Base-by-base conservation (phyloP, 92 coral and sea anemone genomes). In the Siderastrea siderea region DNA sequence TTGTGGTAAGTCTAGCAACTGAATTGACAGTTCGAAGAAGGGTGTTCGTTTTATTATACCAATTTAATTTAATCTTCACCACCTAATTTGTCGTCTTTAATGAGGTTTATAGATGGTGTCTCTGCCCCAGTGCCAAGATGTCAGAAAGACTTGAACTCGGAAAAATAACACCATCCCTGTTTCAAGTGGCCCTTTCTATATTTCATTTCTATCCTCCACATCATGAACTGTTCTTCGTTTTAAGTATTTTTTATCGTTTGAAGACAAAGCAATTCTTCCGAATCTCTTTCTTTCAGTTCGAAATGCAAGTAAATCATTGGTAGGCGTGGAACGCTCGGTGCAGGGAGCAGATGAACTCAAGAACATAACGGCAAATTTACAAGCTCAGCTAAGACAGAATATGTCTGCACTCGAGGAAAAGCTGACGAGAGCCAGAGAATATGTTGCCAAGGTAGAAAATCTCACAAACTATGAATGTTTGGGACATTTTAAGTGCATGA, bases 391-490 rank as follows among this genome's bases (percentile, higher is more conserved):
- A 79, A 84, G 85, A 80, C 77, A 60, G 61, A 95, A 90, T 77
- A 94, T 95, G 89, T 81, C 91, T 1, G 82, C 75, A 7, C 84
- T 97, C 64, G 88, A 92, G 71, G 90, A 84, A 57, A 95, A 95
- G 69, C 91, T 97, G 3, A 78, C 76, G 73, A 89, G 64, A 55
- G 98, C 96, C 12, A 94, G 93, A 65, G 98, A 93, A 53, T 93
- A 81, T 84, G 94, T 95, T 2, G 97, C 98, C 70, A 95, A 94
- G 99, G 99, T 95, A 15, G 43, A 14, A 55, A 68, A 57, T 0
- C 15, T 51, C 16, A 16, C 66, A 61, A 3, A 61, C 26, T 14
- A 61, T 4, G 19, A 1, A 26, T 26, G 38, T 26, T 26, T 26
- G 38, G 38, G 38, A 26, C 38, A 26, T 26, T 26, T 26, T 26